These are phyloP conservation scores for Morus bassanus DNA, from an alignment of 2,797 vertebrate genomes.

Conservation along the genomic window DNA sequence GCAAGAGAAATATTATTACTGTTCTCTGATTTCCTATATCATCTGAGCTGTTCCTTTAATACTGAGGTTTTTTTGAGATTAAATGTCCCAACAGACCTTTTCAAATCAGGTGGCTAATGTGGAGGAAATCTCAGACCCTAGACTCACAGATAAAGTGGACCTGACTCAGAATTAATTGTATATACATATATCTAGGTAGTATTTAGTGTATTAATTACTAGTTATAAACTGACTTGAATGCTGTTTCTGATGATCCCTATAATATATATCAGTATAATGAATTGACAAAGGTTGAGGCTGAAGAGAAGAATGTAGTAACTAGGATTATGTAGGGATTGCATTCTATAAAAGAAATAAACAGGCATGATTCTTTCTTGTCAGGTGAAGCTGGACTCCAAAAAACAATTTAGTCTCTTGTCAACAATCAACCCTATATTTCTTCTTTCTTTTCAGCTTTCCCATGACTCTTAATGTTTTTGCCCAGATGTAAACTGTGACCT, in stretches of 20 bases:
- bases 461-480: background rate
- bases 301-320: background rate
- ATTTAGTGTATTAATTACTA: background rate
- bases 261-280: background rate
- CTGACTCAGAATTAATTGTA: background rate
- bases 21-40: no score
- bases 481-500: background rate
- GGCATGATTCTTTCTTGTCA: background rate
- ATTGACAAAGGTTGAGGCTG: accelerated
- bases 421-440: background rate
- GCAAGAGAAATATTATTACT: background rate
- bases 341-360: background rate
- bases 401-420: background rate
- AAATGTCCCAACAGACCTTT: background rate
- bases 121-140: background rate
- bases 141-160: background rate
- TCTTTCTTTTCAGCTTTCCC: background rate
- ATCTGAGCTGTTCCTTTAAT: background rate
- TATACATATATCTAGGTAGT: background rate
- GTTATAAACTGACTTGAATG: background rate
- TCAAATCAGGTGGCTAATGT: background rate
- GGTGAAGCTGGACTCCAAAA: background rate
- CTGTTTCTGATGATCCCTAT: background rate
- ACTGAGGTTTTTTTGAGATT: background rate
- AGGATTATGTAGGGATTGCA: background rate